Conservation (phyloP, 2,113 vertebrate genomes). For the Tympanuchus pallidicinctus region DNA sequence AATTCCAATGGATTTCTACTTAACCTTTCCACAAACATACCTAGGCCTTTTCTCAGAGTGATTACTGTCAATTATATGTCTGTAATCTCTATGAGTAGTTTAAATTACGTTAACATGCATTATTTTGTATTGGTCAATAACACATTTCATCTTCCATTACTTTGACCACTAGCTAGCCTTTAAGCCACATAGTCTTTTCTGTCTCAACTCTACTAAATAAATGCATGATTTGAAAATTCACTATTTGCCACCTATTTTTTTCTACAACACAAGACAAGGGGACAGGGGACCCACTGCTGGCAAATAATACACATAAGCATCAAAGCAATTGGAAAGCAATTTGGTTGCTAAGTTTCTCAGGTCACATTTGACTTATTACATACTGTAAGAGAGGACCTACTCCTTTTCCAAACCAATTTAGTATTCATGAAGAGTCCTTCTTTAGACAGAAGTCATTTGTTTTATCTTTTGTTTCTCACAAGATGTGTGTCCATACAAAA, state of each 20-base stretch:
- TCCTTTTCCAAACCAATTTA: not conserved
- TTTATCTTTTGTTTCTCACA: not conserved
- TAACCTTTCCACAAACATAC: slow-evolving; percentile 3
- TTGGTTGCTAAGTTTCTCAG: not conserved
- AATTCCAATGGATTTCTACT: not conserved
- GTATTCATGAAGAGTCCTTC: not conserved
- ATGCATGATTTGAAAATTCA: not conserved
- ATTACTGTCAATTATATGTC: slow-evolving; percentile 9
- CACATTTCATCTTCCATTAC: not conserved
- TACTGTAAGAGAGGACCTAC: not conserved
- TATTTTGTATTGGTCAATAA: not conserved
- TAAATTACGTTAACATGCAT: not conserved
- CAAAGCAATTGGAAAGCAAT: slow-evolving; percentile 2
- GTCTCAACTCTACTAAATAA: not conserved
- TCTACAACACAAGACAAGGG: not conserved
- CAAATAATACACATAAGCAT: not conserved
- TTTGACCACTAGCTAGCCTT: not conserved
- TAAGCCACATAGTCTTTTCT: not conserved
- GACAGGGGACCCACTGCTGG: not conserved
- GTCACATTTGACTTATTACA: not conserved
- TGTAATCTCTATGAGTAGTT: not conserved
- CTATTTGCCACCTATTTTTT: not conserved
- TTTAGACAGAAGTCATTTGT: not conserved
- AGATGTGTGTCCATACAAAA: not conserved
- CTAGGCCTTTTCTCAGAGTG: not conserved